Evolutionary conservation across 1,140 invertebrate genomes (phyloP), one percentile per base, ranked within the genome.

Genomic region (Aphelinus atriplicis): DNA sequence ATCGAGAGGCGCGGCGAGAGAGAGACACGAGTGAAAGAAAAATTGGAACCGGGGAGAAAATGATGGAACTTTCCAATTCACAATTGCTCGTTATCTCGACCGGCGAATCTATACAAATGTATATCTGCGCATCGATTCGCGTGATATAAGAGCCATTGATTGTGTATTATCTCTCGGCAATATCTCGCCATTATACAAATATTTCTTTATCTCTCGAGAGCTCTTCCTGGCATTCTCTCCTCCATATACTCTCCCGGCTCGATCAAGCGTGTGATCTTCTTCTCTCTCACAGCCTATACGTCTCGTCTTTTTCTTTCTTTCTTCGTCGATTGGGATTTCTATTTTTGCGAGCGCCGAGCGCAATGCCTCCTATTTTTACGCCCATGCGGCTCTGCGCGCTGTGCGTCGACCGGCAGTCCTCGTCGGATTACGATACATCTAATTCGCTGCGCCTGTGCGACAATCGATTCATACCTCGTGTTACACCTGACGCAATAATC

Each of bases 321-420:
- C 55, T 5, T 2, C 73, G 48, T 3, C 47, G 42, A 69, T n/a
- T 69, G 60, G 45, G n/a, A 70, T 58, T 65, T 75, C 73, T 75
- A 75, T 75, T 75, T 75, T 26, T 66, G 64, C 47, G 66, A 55
- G 26, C n/a, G 45, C 50, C 26, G n/a, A 65, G 10, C 10, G 73
- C 58, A 63, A 55, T 48, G 66, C 69, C 58, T 75, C 61, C 60
- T 75, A 75, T 70, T 75, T 75, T 75, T 43, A 75, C 61, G 61
- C 10, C 46, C 47, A n/a, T 57, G 66, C 60, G 50, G 73, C 51
- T 26, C 26, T 26, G 26, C 26, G 26, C 26, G 26, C 26, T 57
- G 53, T 55, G 26, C 42, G 5, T 26, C 26, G 26, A 26, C 26
- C 26, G 26, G 26, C 26, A 26, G 26, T 26, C 26, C 26, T 26